These are phyloP conservation scores for Mormyrops attenuatus DNA, from an alignment of 2,797 vertebrate genomes.

Conservation along the genomic window DNA sequence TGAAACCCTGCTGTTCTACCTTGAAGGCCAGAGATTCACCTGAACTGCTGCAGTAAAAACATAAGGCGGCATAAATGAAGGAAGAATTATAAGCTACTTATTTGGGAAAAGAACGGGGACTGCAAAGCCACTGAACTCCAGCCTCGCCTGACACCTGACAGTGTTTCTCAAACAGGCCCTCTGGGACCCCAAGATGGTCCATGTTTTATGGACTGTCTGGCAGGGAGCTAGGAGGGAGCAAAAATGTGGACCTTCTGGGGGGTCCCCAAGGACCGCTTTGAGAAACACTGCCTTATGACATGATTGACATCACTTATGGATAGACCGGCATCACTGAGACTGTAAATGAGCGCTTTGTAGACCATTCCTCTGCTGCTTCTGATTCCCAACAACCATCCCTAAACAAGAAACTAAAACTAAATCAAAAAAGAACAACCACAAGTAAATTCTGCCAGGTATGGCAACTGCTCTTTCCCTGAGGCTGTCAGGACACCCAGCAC, in stretches of 20 bases:
- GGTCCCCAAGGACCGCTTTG: background rate
- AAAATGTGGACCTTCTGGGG: background rate
- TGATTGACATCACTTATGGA: conserved; percentile 39
- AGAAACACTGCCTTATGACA: conserved; percentile 24
- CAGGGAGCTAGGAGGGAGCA: background rate
- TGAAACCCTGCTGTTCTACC: background rate
- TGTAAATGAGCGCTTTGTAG: background rate
- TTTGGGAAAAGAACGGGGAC: background rate
- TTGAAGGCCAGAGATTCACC: background rate
- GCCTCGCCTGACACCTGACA: background rate
- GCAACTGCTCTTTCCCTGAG: background rate
- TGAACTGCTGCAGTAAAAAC: conserved; percentile 1
- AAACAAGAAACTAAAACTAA: background rate
- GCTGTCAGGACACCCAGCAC: background rate
- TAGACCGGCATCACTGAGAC: conserved; percentile 4
- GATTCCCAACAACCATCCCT: background rate
- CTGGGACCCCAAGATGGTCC: background rate
- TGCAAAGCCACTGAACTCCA: background rate
- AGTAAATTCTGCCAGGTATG: background rate
- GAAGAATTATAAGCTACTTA: background rate
- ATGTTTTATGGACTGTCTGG: background rate
- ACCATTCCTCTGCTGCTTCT: background rate
- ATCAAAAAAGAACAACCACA: background rate
- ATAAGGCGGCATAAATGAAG: background rate
- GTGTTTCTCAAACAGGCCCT: background rate